A percentile compares a stretch with the other conserved stretches of the same genome.
These are phyloP conservation scores for Cephalotes varians DNA, from an alignment of 2,888 invertebrate genomes.

Conservation along the genomic window DNA sequence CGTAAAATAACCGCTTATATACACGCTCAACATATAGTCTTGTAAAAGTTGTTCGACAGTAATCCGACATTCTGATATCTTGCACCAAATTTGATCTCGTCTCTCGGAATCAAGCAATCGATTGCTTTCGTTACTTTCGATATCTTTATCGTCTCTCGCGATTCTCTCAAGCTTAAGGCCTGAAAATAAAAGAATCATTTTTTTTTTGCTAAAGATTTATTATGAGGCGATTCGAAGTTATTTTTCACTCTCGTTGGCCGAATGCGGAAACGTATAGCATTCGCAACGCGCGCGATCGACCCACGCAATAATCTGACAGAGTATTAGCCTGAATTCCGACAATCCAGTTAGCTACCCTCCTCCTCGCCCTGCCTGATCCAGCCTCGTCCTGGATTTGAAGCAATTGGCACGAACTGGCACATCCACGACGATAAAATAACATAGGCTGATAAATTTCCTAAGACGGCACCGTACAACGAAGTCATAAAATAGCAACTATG, in stretches of 20 bases:
- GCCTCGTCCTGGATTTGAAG: slow-evolving; percentile 76
- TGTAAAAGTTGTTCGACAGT: slow-evolving; percentile 5
- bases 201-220: neutral
- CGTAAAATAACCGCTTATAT: neutral
- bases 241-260: neutral
- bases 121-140: neutral
- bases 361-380: slow-evolving; percentile 65
- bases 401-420: slow-evolving; percentile 74
- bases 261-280: slow-evolving; percentile 48
- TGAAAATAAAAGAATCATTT: neutral
- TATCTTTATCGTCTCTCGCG: neutral
- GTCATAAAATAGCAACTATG: slow-evolving; percentile 42
- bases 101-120: neutral
- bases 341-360: slow-evolving; percentile 76
- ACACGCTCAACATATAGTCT: neutral
- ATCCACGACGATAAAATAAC: slow-evolving; percentile 44
- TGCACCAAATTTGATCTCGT: neutral
- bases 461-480: slow-evolving; percentile 34
- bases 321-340: slow-evolving; percentile 76
- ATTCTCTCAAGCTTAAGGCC: neutral
- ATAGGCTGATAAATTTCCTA: slow-evolving; percentile 61
- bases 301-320: slow-evolving; percentile 72
- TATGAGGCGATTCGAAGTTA: neutral
- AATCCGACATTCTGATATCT: neutral
- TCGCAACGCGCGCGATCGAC: slow-evolving; percentile 41